These are phyloP conservation scores for Hypotaenidia philippensis DNA, from an alignment of 2,797 vertebrate genomes.

Conservation along the genomic window DNA sequence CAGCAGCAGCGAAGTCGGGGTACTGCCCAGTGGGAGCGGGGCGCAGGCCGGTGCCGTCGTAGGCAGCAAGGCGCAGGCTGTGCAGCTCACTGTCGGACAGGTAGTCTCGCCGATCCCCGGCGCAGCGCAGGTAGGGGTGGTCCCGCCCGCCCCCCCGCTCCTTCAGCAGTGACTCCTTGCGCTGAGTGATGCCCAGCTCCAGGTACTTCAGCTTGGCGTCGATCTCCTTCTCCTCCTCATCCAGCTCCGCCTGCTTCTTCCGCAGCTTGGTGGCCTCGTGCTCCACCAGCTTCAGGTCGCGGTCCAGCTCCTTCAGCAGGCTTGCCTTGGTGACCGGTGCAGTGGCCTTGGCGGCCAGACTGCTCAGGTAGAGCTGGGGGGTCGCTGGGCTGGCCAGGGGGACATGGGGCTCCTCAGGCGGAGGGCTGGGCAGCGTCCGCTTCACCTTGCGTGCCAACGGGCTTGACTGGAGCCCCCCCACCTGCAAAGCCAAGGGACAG, in stretches of 20 bases:
- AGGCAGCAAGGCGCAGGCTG: conserved; percentile 89
- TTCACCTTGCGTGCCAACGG: conserved; percentile 97
- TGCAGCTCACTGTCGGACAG: conserved; percentile 98
- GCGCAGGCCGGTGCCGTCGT: conserved; percentile 82
- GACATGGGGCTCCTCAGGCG: conserved; percentile 93
- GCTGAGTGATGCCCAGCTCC: conserved; percentile 95
- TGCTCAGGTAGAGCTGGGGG: conserved; percentile 92
- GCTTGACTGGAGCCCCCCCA: conserved; percentile 93
- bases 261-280: conserved; percentile 97
- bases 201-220: conserved; percentile 97
- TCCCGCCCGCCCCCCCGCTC: conserved; percentile 90
- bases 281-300: conserved; percentile 96
- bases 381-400: conserved; percentile 90
- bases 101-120: conserved; percentile 94
- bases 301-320: conserved; percentile 94
- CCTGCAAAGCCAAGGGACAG: conserved; percentile 79
- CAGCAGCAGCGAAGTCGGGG: conserved; percentile 84
- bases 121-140: conserved; percentile 89
- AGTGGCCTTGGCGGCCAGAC: conserved; percentile 88
- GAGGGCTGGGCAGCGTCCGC: conserved; percentile 97
- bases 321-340: conserved; percentile 92
- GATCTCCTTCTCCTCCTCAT: conserved; percentile 99
- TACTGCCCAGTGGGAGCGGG: conserved; percentile 88
- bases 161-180: conserved; percentile 96
- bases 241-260: conserved; percentile 97